Evolutionary conservation across 2,797 vertebrate genomes (phyloP), one percentile per base, ranked within the genome.

Genomic region (Leucoraja ocellata): DNA sequence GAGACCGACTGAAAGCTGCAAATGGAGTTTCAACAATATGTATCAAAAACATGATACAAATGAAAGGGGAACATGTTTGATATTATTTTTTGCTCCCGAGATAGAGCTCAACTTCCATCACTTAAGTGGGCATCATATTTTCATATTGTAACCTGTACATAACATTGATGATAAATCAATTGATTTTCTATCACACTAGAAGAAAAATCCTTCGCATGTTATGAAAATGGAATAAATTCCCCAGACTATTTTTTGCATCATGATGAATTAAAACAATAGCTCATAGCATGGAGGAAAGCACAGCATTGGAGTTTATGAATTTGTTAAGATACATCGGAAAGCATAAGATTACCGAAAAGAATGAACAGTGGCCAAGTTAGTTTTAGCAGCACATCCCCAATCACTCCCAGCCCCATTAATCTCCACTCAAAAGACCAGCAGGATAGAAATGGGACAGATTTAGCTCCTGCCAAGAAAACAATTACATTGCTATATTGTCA

Each of bases 381-480:
- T 71, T 76, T 46, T 76, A 76, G n/a, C 90, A 13, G 11, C 36
- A 10, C 84, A 58, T 16, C 28, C 61, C n/a, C 13, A 58, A 8
- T 39, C 80, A 21, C 39, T 18, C 1, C 80, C 25, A 5, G 21
- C 39, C 71, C 90, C 71, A 54, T 76, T 92, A 39, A 74, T 54
- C 36, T 46, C 68, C 71, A 54, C 28, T 92, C 90, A 92, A 92
- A 92, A 92, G 90, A 74, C 71, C 90, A 92, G 68, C 90, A 92
- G 68, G 68, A 21, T 46, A 92, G 39, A 39, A 92, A 76, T 54
- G 68, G 39, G 71, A 46, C 36, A 63, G 90, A 74, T 92, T 92
- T 92, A 92, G 71, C 32, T 92, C 90, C 46, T 92, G 71, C 71
- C 90, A 92, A 39, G 90, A 92, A 92, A 92, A 92, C 71, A 92